phyloP scores from a whole-genome alignment of 2,797 vertebrate genomes.

The Falco concolor region DNA sequence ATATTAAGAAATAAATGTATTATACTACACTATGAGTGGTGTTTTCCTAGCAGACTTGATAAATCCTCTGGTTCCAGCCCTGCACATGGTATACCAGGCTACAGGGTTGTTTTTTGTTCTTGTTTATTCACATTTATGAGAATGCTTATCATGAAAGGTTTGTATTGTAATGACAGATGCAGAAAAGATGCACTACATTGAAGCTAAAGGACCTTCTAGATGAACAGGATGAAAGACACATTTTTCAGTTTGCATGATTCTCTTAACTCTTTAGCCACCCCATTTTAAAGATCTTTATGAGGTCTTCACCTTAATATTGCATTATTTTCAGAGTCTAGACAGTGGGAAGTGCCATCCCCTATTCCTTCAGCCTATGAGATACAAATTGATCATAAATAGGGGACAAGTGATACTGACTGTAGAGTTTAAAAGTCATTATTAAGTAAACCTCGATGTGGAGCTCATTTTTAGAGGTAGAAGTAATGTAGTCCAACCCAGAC shows the following conservation, averaged over 20 bases:
- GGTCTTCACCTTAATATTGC: not conserved
- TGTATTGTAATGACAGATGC: not conserved
- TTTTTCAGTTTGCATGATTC: not conserved
- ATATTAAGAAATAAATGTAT: not conserved
- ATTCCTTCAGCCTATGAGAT: not conserved
- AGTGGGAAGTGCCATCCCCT: not conserved
- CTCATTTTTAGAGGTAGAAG: not conserved
- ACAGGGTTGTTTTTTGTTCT: not conserved
- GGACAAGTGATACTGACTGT: not conserved
- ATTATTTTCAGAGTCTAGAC: not conserved
- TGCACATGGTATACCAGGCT: accelerated
- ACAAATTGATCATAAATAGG: not conserved
- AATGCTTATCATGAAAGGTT: not conserved
- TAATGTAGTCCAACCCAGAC: not conserved
- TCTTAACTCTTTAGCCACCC: not conserved
- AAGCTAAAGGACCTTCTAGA: not conserved
- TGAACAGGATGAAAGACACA: not conserved
- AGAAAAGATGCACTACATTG: not conserved
- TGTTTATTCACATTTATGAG: not conserved
- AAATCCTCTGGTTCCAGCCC: not conserved
- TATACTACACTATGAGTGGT: not conserved
- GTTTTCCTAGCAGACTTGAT: not conserved
- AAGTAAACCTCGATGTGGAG: not conserved
- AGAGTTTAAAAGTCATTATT: not conserved
- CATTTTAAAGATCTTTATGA: not conserved